These are phyloP conservation scores for Zoanthus gigantus DNA, from an alignment of 92 coral and sea anemone genomes.

Conservation along the genomic window DNA sequence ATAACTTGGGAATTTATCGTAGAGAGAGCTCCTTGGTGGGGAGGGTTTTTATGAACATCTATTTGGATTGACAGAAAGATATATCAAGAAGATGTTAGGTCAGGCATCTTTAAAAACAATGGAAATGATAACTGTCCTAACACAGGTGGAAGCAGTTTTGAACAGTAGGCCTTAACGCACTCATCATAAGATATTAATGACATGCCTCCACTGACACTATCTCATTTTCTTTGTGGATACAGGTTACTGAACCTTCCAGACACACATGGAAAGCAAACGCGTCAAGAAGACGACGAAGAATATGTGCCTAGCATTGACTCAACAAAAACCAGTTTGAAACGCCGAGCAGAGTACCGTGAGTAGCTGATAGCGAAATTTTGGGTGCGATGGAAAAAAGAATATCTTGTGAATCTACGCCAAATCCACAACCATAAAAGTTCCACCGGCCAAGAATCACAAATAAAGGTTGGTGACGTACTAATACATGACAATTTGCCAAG, in stretches of 20 bases:
- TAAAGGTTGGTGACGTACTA: conserved; percentile 5
- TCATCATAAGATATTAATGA: conserved; percentile 4
- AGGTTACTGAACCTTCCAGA: too few species aligned
- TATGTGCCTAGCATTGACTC: too few species aligned
- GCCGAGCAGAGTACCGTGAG: too few species aligned
- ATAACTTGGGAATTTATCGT: too few species aligned
- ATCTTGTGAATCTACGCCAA: neutral
- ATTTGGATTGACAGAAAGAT: too few species aligned
- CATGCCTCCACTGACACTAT: neutral
- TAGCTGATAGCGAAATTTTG: neutral
- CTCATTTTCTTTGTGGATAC: too few species aligned
- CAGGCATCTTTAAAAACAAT: too few species aligned
- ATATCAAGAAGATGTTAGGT: too few species aligned
- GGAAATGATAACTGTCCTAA: too few species aligned
- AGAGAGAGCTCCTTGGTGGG: too few species aligned
- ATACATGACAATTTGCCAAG: conserved; percentile 6
- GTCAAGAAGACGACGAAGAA: conserved; percentile 3
- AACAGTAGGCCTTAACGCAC: conserved; percentile 10
- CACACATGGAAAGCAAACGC: neutral
- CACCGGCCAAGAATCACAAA: conserved; percentile 2
- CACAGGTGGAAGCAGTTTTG: conserved; percentile 5
- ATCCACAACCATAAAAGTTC: conserved; percentile 12
- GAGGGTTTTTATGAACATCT: too few species aligned
- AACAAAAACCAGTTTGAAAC: too few species aligned
- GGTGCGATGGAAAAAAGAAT: neutral